Conservation (phyloP, 2,888 invertebrate species). For the Eupeodes luniger region DNA sequence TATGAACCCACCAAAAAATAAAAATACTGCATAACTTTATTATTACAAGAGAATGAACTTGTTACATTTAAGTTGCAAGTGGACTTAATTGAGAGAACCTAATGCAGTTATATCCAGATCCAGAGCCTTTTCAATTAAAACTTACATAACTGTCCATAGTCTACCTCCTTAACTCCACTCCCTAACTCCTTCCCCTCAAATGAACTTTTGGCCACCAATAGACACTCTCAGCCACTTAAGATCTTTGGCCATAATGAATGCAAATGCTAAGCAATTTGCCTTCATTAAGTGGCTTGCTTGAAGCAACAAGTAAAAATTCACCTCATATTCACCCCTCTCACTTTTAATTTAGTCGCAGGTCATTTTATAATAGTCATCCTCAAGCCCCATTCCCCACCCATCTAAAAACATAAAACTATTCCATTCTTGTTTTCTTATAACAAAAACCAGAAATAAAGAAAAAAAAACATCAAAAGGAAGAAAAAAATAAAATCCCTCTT, state of each 20-base stretch:
- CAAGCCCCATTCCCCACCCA: background rate
- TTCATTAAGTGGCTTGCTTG: conserved; percentile 43
- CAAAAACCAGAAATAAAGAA: conserved; percentile 4
- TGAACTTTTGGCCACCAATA: background rate
- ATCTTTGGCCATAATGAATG: conserved; percentile 54
- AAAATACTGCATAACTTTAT: background rate
- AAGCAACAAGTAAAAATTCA: conserved; percentile 54
- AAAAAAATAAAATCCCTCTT: conserved; percentile 7
- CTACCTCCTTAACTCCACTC: too few species aligned
- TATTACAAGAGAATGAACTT: conserved; percentile 23
- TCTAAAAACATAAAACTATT: conserved; percentile 40
- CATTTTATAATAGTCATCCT: background rate
- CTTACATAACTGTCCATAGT: conserved; percentile 29
- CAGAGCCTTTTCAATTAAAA: conserved; percentile 55
- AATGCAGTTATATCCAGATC: conserved; percentile 44
- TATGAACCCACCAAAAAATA: background rate
- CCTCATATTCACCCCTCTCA: conserved; percentile 3
- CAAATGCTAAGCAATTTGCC: conserved; percentile 66
- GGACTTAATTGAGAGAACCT: conserved; percentile 55
- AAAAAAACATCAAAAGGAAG: background rate
- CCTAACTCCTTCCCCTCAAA: background rate
- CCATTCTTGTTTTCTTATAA: background rate
- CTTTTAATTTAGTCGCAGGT: background rate
- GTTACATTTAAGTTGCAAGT: conserved; percentile 19
- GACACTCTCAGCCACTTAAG: background rate